Evolutionary conservation across 2,113 vertebrate species (phyloP).

Genomic region (Galbula dea): DNA sequence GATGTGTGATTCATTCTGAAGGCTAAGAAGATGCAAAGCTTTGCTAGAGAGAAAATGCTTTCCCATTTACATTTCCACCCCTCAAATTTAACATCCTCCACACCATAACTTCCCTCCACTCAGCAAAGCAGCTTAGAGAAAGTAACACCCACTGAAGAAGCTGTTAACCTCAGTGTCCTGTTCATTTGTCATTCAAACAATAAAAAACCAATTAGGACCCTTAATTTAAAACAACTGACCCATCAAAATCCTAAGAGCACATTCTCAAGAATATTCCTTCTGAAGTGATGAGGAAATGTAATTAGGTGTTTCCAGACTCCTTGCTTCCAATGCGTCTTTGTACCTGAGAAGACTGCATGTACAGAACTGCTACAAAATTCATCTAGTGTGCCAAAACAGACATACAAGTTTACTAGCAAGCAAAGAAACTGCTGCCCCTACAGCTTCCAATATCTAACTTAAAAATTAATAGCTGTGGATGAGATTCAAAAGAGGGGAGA

Average conservation of each 20-base stretch:
- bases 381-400: not conserved
- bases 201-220: conserved; percentile 11
- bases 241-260: conserved; percentile 2
- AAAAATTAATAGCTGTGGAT: not conserved
- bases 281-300: not conserved
- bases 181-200: conserved; percentile 34
- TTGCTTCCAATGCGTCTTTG: not conserved
- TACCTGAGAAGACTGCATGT: not conserved
- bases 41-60: not conserved
- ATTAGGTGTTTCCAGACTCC: not conserved
- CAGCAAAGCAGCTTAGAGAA: not conserved
- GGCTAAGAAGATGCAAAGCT: not conserved
- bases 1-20: not conserved
- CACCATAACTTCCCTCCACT: not conserved
- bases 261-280: not conserved
- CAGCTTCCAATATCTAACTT: not conserved
- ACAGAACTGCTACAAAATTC: not conserved
- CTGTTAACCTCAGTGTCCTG: not conserved
- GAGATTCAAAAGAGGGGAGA: not conserved
- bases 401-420: not conserved
- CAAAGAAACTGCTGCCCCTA: not conserved
- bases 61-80: not conserved
- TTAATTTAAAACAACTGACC: conserved; percentile 41
- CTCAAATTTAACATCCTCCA: not conserved
- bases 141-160: not conserved